Evolutionary conservation across 2,113 vertebrate species (phyloP).

Genomic region (Chloebia gouldiae): DNA sequence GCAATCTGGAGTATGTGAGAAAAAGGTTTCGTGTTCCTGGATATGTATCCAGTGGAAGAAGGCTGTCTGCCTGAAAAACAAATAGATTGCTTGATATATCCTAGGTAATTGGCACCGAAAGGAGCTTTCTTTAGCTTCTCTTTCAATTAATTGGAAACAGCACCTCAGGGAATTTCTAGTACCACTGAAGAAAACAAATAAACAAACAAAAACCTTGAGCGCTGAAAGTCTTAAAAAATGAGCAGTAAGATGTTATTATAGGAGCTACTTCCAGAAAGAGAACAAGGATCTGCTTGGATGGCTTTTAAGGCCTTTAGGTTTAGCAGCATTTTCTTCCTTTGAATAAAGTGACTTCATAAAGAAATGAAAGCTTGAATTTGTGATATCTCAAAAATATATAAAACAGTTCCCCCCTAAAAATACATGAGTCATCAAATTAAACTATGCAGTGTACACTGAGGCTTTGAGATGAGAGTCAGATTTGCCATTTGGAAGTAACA

Average conservation of each 20-base stretch:
- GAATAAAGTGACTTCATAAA: not conserved
- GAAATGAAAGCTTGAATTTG: not conserved
- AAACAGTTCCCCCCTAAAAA: not conserved
- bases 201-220: not conserved
- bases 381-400: not conserved
- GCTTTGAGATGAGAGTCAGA: not conserved
- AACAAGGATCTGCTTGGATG: not conserved
- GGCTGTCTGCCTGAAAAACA: not conserved
- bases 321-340: not conserved
- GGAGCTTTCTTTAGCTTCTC: not conserved
- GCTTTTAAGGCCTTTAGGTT: not conserved
- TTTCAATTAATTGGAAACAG: conserved; percentile 33
- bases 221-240: not conserved
- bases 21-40: not conserved
- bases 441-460: not conserved
- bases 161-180: not conserved
- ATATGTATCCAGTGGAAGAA: not conserved
- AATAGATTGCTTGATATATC: conserved; percentile 3
- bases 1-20: not conserved
- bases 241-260: not conserved
- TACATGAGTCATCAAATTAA: not conserved
- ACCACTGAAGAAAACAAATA: not conserved
- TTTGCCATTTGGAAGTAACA: not conserved
- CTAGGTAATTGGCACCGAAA: not conserved
- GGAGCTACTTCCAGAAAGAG: not conserved